Conservation (phyloP, 2,113 vertebrate genomes). For the Phaethon lepturus region DNA sequence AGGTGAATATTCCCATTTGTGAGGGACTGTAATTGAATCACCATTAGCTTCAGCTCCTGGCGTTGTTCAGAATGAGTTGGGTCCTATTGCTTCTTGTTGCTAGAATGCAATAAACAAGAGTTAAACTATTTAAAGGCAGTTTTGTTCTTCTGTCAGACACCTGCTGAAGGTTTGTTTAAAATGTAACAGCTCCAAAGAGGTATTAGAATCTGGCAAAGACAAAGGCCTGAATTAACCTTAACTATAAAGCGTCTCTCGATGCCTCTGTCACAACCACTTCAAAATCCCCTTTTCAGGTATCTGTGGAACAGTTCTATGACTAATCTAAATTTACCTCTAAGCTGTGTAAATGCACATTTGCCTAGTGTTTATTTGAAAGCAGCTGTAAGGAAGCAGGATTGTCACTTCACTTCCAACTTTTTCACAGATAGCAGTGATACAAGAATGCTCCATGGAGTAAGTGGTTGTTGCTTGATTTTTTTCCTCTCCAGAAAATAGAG, state of each 20-base stretch:
- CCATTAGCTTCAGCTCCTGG: conserved; percentile 40
- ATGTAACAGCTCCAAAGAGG: conserved; percentile 5
- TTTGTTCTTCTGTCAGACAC: conserved; percentile 58
- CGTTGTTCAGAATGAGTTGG: background rate
- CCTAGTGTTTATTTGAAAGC: background rate
- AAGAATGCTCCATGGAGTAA: conserved; percentile 10
- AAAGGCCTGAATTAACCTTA: conserved; percentile 42
- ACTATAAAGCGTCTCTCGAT: background rate
- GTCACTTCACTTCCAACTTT: conserved; percentile 19
- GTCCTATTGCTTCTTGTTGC: conserved; percentile 40
- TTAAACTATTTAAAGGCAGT: conserved; percentile 63
- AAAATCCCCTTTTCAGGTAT: background rate
- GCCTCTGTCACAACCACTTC: background rate
- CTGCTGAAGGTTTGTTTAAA: conserved; percentile 54
- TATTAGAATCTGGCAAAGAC: conserved; percentile 29
- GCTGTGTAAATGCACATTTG: background rate
- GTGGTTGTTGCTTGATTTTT: background rate
- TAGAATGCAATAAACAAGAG: conserved; percentile 49
- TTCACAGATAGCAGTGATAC: background rate
- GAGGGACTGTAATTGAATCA: conserved; percentile 52
- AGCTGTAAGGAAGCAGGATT: background rate
- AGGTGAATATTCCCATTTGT: conserved; percentile 35
- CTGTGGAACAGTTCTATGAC: background rate
- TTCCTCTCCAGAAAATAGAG: conserved; percentile 43
- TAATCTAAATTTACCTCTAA: conserved; percentile 22